Conservation (phyloP, 1,140 invertebrate species). For the Listronotus oregonensis region DNA sequence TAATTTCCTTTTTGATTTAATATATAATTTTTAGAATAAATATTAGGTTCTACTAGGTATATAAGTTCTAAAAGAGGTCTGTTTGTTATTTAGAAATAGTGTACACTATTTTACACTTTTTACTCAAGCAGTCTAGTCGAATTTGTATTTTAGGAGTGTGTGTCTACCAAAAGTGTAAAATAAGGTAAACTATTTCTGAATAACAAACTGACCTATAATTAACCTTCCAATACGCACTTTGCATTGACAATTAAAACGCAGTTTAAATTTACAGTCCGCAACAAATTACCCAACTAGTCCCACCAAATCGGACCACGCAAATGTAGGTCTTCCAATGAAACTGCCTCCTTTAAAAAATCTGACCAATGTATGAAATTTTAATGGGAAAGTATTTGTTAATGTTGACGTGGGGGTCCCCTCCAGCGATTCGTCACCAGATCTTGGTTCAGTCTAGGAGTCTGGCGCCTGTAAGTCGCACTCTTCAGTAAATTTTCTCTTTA, state of each 20-base stretch:
- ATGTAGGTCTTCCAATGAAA: slow-evolving; percentile 19
- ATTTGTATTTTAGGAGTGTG: too few relatives aligned
- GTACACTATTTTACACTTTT: too few relatives aligned
- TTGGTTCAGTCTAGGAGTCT: slow-evolving; percentile 6
- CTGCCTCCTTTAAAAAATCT: not conserved
- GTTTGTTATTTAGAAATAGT: too few relatives aligned
- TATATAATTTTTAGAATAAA: too few relatives aligned
- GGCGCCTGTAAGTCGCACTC: slow-evolving; percentile 4
- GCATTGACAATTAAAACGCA: slow-evolving; percentile 12
- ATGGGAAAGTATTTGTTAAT: slow-evolving; percentile 6
- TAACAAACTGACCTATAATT: too few relatives aligned
- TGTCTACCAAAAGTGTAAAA: too few relatives aligned
- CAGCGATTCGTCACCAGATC: not conserved
- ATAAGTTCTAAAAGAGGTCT: too few relatives aligned
- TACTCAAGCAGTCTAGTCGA: too few relatives aligned
- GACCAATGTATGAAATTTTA: slow-evolving; percentile 17
- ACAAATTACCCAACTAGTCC: slow-evolving; percentile 21
- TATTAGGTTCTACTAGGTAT: too few relatives aligned
- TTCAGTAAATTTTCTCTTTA: too few relatives aligned
- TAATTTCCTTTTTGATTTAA: too few relatives aligned
- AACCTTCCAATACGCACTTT: slow-evolving; percentile 10
- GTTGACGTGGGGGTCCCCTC: slow-evolving; percentile 1
- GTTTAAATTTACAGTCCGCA: slow-evolving; percentile 15
- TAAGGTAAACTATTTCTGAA: too few relatives aligned
- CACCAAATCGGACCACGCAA: slow-evolving; percentile 15